Percentiles rank a stretch among this genome's conserved stretches.
These are phyloP conservation scores for Catharus fuscescens DNA, from an alignment of 2,113 vertebrate genomes.

Conservation along the genomic window DNA sequence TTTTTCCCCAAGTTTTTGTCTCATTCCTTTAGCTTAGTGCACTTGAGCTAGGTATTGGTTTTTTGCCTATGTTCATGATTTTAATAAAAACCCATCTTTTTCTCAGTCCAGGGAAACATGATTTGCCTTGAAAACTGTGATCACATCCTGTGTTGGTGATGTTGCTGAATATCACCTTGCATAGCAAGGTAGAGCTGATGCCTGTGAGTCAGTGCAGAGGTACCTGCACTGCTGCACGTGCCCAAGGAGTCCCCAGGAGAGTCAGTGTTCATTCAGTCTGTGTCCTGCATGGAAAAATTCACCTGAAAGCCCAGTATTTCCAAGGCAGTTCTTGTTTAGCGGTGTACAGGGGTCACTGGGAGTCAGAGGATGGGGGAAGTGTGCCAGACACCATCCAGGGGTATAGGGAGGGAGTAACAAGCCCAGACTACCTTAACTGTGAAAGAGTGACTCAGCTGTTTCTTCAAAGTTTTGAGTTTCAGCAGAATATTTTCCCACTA, in stretches of 20 bases:
- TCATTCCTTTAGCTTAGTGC: background rate
- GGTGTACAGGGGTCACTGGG: background rate
- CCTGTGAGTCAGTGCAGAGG: accelerated
- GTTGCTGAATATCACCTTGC: background rate
- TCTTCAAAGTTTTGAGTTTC: conserved; percentile 70
- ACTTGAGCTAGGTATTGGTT: background rate
- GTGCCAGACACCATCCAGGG: background rate
- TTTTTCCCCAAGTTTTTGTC: background rate
- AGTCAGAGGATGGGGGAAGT: background rate
- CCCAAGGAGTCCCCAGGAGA: background rate
- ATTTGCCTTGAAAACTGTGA: background rate
- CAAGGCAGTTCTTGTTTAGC: background rate
- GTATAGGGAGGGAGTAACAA: background rate
- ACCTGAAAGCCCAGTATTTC: accelerated
- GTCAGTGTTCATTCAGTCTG: accelerated
- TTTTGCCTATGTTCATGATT: background rate
- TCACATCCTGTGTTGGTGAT: accelerated
- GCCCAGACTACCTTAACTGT: conserved; percentile 72
- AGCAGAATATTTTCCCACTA: conserved; percentile 71
- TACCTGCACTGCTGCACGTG: background rate
- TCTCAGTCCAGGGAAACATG: background rate
- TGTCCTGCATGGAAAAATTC: background rate
- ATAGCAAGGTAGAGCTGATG: background rate
- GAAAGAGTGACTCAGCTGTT: conserved; percentile 78
- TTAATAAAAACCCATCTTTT: background rate